A percentile compares a stretch with the other conserved stretches of the same genome.
Conservation (phyloP, 2,888 invertebrate genomes). For the Stramonita haemastoma region DNA sequence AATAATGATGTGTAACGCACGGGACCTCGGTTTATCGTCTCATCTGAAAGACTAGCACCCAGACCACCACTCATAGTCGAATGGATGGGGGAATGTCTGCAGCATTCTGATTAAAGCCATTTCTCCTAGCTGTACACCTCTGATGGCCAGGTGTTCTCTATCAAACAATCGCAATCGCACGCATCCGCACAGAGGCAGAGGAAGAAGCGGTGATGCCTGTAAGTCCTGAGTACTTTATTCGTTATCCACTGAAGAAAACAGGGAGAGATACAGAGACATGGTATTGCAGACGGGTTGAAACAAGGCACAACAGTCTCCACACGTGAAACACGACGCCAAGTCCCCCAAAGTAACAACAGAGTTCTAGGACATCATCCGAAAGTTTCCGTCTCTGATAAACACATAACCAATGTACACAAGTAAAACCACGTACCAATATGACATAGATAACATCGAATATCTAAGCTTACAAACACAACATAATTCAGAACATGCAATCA, state of each 20-base stretch:
- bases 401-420: background rate
- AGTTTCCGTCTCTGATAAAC: background rate
- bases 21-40: too few relatives aligned
- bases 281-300: conserved; percentile 19
- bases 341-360: background rate
- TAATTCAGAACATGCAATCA: background rate
- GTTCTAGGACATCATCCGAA: background rate
- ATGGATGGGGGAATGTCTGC: background rate
- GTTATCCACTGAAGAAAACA: conserved; percentile 8
- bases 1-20: too few relatives aligned
- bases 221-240: conserved; percentile 35
- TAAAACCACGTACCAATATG: background rate
- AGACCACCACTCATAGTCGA: too few relatives aligned
- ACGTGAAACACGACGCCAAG: background rate
- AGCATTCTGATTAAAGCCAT: background rate
- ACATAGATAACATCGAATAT: background rate
- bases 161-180: background rate
- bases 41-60: too few relatives aligned
- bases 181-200: background rate
- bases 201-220: background rate
- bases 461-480: background rate
- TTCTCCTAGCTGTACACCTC: background rate
- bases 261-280: background rate
- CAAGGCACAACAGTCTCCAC: background rate
- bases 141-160: too few relatives aligned